Base-by-base conservation (phyloP, 2,888 invertebrate genomes). In the Callinectes sapidus region DNA sequence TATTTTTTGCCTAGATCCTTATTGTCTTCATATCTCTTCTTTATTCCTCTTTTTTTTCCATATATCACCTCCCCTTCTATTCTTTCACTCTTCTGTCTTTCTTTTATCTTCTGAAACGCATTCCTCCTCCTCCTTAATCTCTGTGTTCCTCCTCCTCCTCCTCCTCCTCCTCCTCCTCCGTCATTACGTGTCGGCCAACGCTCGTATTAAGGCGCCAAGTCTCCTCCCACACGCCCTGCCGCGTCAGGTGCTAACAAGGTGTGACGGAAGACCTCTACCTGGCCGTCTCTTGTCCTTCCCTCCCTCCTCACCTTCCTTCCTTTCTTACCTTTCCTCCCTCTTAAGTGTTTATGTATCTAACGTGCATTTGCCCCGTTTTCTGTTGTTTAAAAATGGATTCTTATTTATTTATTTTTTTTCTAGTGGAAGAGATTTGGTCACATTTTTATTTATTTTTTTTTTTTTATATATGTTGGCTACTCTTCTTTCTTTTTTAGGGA, bases 171-270 rank as follows among this genome's bases (percentile, higher is more conserved):
- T 42, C 42, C 48, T n/a, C 54, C 23, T 28, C 81, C 35, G 32
- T 81, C 81, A 81, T 81, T 81, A 81, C 81, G 35, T 81, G 81
- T 81, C 81, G 81, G 8, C 81, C 81, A 81, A 14, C 81, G 81
- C 35, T 14, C 81, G 81, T 14, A 81, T 81, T 81, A 81, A 81
- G 35, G 81, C 81, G 35, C 81, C 87, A 1, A 14, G 87, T 23
- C 8, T 10, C 87, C 87, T 87, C 42, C 54, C 48, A 42, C 42
- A 42, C 87, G 48, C 87, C 87, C 54, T 39, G 42, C 87, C 54
- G 48, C 87, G 54, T 42, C 54, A 87, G 42, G 87, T 87, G 87
- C 48, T 87, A 48, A 54, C 42, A 81, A 81, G 81, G 81, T 81
- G 81, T 81, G 81, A 81, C 81, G 81, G 81, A 81, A 35, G 32